phyloP scores from a whole-genome alignment of 2,113 vertebrate species.

The Paralichthys olivaceus region DNA sequence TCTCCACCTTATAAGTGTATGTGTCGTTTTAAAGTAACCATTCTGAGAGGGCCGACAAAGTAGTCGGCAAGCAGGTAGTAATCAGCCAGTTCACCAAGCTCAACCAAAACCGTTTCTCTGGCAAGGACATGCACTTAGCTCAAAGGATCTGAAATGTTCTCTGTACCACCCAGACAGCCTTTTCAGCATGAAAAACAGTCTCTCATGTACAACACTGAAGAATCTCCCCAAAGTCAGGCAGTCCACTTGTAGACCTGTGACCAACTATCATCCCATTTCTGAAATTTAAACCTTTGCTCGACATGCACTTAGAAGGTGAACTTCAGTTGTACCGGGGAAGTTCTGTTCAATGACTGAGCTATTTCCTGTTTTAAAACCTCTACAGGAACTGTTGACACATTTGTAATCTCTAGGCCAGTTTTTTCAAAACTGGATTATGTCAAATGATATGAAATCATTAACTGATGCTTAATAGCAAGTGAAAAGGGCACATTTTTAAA shows the following conservation, averaged over 20 bases:
- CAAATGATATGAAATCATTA: slow-evolving; percentile 37
- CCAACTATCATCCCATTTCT: slow-evolving; percentile 33
- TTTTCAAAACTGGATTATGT: slow-evolving; percentile 7
- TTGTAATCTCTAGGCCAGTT: not conserved
- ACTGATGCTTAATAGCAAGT: slow-evolving; percentile 22
- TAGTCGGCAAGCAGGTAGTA: slow-evolving; percentile 46
- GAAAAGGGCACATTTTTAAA: not conserved
- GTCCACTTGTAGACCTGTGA: slow-evolving; percentile 40
- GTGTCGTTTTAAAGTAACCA: slow-evolving; percentile 48
- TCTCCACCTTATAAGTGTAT: not conserved
- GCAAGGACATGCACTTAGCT: slow-evolving; percentile 30
- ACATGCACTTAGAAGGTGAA: too few species aligned
- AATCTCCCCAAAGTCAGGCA: slow-evolving; percentile 37
- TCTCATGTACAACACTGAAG: slow-evolving; percentile 17
- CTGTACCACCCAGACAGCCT: slow-evolving; percentile 45
- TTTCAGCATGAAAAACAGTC: slow-evolving; percentile 18
- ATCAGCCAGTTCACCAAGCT: slow-evolving; percentile 35
- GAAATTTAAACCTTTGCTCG: not conserved
- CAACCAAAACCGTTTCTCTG: slow-evolving; percentile 15
- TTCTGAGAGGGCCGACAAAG: slow-evolving; percentile 30
- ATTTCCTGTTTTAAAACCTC: slow-evolving; percentile 3
- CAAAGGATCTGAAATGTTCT: slow-evolving; percentile 44
- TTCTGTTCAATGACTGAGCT: too few species aligned
- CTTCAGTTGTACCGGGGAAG: too few species aligned
- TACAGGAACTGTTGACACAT: slow-evolving; percentile 9